A percentile compares a stretch with the other conserved stretches of the same genome.
Conservation (phyloP, 1,140 invertebrate genomes). For the Nymphalis io region DNA sequence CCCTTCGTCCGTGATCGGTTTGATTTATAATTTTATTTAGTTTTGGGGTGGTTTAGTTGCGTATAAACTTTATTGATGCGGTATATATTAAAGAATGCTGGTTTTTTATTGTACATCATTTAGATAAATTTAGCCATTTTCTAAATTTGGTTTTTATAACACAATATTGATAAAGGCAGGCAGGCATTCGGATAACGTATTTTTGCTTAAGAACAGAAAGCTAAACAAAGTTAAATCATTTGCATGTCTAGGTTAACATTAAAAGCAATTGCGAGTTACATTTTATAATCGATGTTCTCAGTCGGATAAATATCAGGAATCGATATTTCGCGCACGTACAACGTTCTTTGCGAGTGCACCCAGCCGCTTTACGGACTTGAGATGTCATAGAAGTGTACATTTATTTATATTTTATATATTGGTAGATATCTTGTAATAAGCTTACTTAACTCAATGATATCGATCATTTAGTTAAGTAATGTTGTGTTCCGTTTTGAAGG, state of each 20-base stretch:
- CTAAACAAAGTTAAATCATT: not conserved
- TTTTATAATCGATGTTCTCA: conserved; percentile 50
- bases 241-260: not conserved
- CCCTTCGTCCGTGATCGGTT: conserved; percentile 47
- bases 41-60: conserved; percentile 38
- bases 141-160: not conserved
- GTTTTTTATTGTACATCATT: not conserved
- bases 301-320: conserved; percentile 51
- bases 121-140: not conserved
- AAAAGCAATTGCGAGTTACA: conserved; percentile 29
- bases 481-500: no score
- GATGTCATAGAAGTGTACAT: conserved; percentile 23
- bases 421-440: not conserved
- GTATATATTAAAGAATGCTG: not conserved
- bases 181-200: no score
- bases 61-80: conserved; percentile 15
- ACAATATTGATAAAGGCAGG: not conserved
- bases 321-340: conserved; percentile 51
- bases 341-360: conserved; percentile 48
- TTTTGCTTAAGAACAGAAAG: no score
- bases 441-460: no score
- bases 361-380: conserved; percentile 20
- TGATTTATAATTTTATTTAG: conserved; percentile 74
- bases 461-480: no score
- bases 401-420: not conserved